A percentile compares a stretch with the other conserved stretches of the same genome.
Conservation (phyloP, 2,797 vertebrate genomes). For the Euthynnus affinis region DNA sequence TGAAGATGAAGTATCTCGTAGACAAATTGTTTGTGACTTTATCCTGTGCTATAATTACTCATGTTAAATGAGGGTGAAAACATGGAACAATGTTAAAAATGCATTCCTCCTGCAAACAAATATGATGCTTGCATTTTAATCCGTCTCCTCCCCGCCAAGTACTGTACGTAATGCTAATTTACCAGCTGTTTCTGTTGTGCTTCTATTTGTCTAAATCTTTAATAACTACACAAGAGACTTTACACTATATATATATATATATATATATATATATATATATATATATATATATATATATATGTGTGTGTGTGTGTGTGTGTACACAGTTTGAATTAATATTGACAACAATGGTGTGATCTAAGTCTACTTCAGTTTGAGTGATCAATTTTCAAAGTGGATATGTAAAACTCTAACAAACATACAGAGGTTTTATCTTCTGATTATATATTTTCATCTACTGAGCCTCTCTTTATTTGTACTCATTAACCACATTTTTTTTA, state of each 20-base stretch:
- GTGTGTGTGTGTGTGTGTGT: too few relatives aligned
- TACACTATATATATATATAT: not conserved
- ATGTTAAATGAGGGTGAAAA: slow-evolving; percentile 75
- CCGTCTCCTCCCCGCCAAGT: not conserved
- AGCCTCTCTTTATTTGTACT: not conserved
- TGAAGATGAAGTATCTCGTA: slow-evolving; percentile 78
- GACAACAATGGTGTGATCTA: not conserved
- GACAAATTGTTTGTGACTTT: slow-evolving; percentile 81
- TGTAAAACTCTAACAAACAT: too few relatives aligned
- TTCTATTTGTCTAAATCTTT: not conserved
- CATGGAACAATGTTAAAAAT: slow-evolving; percentile 64
- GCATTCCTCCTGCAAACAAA: slow-evolving; percentile 57
- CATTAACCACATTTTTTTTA: not conserved
- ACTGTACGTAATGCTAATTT: slow-evolving; percentile 7
- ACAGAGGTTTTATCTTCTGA: not conserved
- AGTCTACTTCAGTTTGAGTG: not conserved
- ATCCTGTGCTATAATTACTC: slow-evolving; percentile 75
- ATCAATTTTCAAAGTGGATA: not conserved
- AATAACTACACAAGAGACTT: not conserved
- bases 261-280: too few relatives aligned
- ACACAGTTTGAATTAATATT: not conserved
- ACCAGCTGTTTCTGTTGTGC: slow-evolving; percentile 21
- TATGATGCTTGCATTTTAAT: slow-evolving; percentile 28
- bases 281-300: not conserved
- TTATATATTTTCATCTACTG: not conserved